Percentiles rank a stretch among this genome's conserved stretches.
Evolutionary conservation across 2,113 vertebrate species (phyloP).

Genomic region (Nycticorax nycticorax): DNA sequence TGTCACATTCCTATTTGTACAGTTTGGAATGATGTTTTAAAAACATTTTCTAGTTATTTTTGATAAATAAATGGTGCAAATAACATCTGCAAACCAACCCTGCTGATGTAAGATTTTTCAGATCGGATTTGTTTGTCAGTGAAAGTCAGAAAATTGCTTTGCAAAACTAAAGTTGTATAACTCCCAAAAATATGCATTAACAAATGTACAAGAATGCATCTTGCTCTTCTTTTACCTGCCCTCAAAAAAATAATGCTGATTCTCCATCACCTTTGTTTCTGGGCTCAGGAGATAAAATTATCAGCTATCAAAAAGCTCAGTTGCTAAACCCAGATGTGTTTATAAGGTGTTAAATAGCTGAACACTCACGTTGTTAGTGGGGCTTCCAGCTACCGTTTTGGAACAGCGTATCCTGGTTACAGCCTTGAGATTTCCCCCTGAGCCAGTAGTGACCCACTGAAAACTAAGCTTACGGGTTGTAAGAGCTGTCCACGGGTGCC

Average conservation of each 20-base stretch:
- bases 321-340: not conserved
- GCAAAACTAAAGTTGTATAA: slow-evolving; percentile 43
- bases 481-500: not conserved
- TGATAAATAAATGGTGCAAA: slow-evolving; percentile 75
- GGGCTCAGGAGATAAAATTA: not conserved
- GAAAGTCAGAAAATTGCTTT: slow-evolving; percentile 66
- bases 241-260: not conserved
- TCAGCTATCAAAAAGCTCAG: not conserved
- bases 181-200: slow-evolving; percentile 21
- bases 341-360: not conserved
- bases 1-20: slow-evolving; percentile 83
- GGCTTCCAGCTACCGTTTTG: not conserved
- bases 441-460: not conserved
- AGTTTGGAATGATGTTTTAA: slow-evolving; percentile 73
- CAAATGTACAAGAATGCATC: not conserved
- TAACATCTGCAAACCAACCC: slow-evolving; percentile 69
- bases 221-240: not conserved
- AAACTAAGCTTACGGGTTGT: not conserved
- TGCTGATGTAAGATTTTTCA: slow-evolving; percentile 68
- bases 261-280: not conserved
- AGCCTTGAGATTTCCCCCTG: not conserved
- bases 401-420: not conserved
- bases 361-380: not conserved
- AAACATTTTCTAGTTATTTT: slow-evolving; percentile 78
- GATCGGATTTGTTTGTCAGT: slow-evolving; percentile 65